These are phyloP conservation scores for Limnephilus lunatus DNA, from an alignment of 2,888 invertebrate genomes.

Conservation along the genomic window DNA sequence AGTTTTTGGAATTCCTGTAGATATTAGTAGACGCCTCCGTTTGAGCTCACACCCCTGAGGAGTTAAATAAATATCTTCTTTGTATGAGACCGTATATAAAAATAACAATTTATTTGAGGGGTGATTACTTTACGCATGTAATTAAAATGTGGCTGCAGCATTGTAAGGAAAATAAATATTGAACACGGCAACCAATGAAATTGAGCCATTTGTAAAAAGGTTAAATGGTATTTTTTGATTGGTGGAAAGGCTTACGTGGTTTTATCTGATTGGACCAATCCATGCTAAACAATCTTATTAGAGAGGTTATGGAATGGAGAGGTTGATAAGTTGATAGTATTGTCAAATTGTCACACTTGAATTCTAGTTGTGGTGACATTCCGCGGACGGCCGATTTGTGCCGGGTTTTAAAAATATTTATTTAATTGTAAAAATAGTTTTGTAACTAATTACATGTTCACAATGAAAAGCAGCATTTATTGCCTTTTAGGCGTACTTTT, in stretches of 20 bases:
- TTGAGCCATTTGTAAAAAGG: conserved; percentile 58
- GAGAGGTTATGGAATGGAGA: not conserved
- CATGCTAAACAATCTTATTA: conserved; percentile 27
- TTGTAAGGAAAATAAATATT: not conserved
- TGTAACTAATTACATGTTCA: conserved; percentile 13
- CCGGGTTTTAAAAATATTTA: conserved; percentile 18
- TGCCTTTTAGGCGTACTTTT: conserved; percentile 72
- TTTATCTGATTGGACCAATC: conserved; percentile 54
- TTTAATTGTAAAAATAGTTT: conserved; percentile 27
- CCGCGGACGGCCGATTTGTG: not conserved
- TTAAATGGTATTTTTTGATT: conserved; percentile 56
- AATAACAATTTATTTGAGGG: not conserved
- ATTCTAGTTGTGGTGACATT: conserved; percentile 36
- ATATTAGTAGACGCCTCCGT: too few species aligned
- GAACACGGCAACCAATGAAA: conserved; percentile 51
- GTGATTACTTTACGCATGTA: not conserved
- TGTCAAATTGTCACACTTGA: conserved; percentile 30
- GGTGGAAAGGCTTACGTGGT: conserved; percentile 60
- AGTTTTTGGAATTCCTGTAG: too few species aligned
- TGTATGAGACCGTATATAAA: too few species aligned
- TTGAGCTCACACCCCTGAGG: too few species aligned
- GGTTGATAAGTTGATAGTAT: not conserved
- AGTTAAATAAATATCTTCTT: too few species aligned
- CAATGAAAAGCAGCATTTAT: conserved; percentile 74
- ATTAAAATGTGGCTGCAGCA: not conserved